Evolutionary conservation across 1,140 invertebrate genomes (phyloP).

Genomic region (honey bee (Apis mellifera)): DNA sequence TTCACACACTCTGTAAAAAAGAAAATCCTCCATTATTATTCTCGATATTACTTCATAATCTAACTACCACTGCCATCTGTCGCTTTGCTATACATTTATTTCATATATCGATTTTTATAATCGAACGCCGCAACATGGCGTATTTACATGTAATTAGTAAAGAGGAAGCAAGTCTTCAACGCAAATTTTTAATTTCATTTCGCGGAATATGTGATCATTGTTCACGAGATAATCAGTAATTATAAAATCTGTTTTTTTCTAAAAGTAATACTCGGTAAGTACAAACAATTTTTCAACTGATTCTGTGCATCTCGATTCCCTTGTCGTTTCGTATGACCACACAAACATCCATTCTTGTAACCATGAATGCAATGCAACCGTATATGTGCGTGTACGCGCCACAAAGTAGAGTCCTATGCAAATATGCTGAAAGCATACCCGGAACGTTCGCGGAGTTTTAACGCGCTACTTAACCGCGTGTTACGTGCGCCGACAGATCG

Average conservation of each 20-base stretch:
- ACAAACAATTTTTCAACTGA: slow-evolving; percentile 32
- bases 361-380: neutral
- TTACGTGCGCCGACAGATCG: slow-evolving; percentile 62
- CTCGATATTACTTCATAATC: neutral
- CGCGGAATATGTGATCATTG: neutral
- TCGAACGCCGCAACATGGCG: neutral
- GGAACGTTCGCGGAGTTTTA: slow-evolving; percentile 63
- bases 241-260: neutral
- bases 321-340: slow-evolving; percentile 39
- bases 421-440: slow-evolving; percentile 66
- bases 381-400: slow-evolving; percentile 31
- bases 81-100: too few species aligned
- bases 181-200: slow-evolving; percentile 18
- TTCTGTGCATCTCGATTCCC: slow-evolving; percentile 2
- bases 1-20: neutral
- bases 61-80: neutral
- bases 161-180: neutral
- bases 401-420: slow-evolving; percentile 59
- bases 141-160: neutral
- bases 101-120: too few species aligned
- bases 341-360: slow-evolving; percentile 24
- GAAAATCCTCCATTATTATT: neutral
- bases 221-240: slow-evolving; percentile 3
- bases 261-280: neutral
- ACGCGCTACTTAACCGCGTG: slow-evolving; percentile 64